Conservation (phyloP, 2,113 vertebrate species). For the Formicarius rufipectus region DNA sequence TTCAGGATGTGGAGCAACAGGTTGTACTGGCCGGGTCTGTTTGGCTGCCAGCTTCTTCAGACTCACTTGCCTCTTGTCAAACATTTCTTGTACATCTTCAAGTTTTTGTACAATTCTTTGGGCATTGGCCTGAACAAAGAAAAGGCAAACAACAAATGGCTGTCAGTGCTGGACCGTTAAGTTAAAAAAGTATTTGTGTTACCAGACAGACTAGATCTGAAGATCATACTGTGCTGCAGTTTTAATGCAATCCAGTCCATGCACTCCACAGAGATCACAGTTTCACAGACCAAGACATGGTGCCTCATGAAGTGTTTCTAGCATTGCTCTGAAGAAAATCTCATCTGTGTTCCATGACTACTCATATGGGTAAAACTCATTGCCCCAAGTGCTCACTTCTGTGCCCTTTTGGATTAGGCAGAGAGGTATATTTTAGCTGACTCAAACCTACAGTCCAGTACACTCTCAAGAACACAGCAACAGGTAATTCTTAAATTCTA, state of each 20-base stretch:
- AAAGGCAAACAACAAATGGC: background rate
- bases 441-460: background rate
- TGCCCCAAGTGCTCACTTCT: background rate
- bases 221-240: background rate
- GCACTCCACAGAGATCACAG: background rate
- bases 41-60: constrained; percentile 92
- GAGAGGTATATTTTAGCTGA: background rate
- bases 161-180: background rate
- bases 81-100: constrained; percentile 91
- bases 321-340: background rate
- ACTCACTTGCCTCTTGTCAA: constrained; percentile 89
- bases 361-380: background rate
- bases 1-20: constrained; percentile 91
- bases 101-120: constrained; percentile 86
- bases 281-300: background rate
- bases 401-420: background rate
- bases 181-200: background rate
- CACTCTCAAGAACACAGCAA: background rate
- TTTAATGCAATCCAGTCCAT: background rate
- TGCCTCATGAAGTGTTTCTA: background rate
- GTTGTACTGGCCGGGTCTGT: constrained; percentile 91
- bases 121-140: constrained; percentile 75
- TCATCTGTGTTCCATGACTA: background rate
- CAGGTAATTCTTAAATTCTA: background rate
- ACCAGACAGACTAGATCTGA: background rate